These are phyloP conservation scores for Chamaea fasciata DNA, from an alignment of 2,113 vertebrate species.

Conservation along the genomic window DNA sequence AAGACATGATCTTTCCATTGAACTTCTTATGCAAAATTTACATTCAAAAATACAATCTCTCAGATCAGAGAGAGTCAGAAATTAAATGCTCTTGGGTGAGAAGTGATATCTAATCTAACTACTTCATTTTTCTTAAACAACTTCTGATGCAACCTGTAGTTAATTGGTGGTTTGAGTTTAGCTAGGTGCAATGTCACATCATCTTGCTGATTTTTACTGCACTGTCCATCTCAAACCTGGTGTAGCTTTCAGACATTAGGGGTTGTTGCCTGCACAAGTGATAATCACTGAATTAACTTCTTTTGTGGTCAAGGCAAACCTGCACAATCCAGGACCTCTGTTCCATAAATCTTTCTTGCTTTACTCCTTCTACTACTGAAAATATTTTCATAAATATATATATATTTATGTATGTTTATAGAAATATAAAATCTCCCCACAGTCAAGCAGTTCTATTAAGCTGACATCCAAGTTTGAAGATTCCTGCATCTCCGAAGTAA, in stretches of 20 bases:
- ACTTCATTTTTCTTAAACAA: neutral
- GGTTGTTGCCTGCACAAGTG: neutral
- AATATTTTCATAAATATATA: neutral
- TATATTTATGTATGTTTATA: no score
- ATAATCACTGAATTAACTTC: neutral
- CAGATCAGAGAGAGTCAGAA: neutral
- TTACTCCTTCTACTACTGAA: neutral
- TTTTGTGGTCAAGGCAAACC: neutral
- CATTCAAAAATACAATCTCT: neutral
- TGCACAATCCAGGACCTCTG: neutral
- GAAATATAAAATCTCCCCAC: neutral
- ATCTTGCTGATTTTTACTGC: neutral
- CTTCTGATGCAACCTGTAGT: neutral
- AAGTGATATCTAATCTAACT: neutral
- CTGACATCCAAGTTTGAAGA: neutral
- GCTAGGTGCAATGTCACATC: neutral
- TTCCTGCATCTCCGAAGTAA: neutral
- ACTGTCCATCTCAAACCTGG: neutral
- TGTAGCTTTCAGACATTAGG: neutral
- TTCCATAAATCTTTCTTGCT: neutral
- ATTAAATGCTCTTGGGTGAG: neutral
- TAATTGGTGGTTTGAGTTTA: neutral
- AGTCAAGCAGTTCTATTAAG: neutral
- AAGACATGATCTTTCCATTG: neutral
- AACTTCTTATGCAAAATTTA: neutral